A percentile compares a stretch with the other conserved stretches of the same genome.
Conservation (phyloP, 2,113 vertebrate genomes). For the Micronycteris hirsuta region DNA sequence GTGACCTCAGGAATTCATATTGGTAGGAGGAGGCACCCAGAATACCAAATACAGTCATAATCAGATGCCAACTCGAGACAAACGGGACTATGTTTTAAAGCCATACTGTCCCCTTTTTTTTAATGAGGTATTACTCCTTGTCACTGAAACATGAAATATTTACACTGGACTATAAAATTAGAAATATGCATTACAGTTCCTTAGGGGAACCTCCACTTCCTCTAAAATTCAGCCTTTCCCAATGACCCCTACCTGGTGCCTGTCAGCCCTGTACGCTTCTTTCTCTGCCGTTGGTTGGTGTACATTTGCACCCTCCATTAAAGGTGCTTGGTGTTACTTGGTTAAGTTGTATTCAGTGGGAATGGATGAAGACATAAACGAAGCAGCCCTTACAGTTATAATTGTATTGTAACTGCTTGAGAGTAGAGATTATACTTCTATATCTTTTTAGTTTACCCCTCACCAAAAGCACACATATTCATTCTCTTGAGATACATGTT, state of each 20-base stretch:
- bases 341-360: background rate
- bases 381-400: background rate
- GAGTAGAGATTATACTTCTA: background rate
- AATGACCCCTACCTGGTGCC: background rate
- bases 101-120: background rate
- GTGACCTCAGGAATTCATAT: background rate
- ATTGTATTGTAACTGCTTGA: background rate
- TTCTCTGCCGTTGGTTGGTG: background rate
- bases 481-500: background rate
- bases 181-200: background rate
- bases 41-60: background rate
- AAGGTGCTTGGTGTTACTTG: background rate
- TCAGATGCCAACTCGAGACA: background rate
- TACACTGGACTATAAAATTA: background rate
- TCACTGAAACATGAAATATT: background rate
- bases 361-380: background rate
- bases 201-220: background rate
- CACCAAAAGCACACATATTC: background rate
- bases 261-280: background rate
- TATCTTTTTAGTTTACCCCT: background rate
- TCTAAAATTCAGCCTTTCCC: constrained; percentile 13
- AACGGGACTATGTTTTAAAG: background rate
- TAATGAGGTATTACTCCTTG: background rate
- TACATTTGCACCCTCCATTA: background rate
- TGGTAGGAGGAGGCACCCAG: background rate